These are phyloP conservation scores for Caradrina kadenii DNA, from an alignment of 2,888 invertebrate species.

Conservation along the genomic window DNA sequence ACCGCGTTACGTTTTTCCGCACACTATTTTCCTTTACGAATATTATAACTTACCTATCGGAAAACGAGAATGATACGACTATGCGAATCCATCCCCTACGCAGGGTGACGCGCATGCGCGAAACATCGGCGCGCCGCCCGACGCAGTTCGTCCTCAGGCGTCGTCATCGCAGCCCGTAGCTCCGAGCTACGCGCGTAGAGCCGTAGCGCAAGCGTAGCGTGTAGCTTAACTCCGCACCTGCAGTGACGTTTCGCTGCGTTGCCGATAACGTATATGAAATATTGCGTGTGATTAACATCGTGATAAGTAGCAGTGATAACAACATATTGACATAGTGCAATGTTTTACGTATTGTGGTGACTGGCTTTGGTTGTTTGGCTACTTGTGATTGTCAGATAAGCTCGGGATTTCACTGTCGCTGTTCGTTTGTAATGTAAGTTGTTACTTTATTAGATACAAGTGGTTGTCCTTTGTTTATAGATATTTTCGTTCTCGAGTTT, in stretches of 20 bases:
- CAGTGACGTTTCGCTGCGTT: conserved; percentile 77
- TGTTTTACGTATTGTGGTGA: conserved; percentile 61
- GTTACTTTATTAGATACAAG: conserved; percentile 64
- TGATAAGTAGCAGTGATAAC: conserved; percentile 58
- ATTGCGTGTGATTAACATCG: conserved; percentile 53
- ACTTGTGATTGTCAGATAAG: conserved; percentile 66
- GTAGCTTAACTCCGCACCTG: conserved; percentile 73
- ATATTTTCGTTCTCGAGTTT: conserved; percentile 24
- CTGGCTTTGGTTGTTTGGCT: conserved; percentile 63
- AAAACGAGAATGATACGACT: conserved; percentile 69
- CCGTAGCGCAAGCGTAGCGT: conserved; percentile 69
- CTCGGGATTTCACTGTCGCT: conserved; percentile 56
- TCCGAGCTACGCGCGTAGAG: conserved; percentile 70
- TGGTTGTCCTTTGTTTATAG: conserved; percentile 60
- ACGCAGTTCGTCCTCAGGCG: conserved; percentile 80
- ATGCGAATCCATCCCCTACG: conserved; percentile 69
- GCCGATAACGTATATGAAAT: conserved; percentile 52
- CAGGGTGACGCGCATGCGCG: conserved; percentile 80
- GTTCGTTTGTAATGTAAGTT: conserved; percentile 73
- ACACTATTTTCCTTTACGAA: conserved; percentile 64
- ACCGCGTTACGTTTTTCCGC: conserved; percentile 32
- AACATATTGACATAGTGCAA: conserved; percentile 60
- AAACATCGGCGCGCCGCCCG: conserved; percentile 72
- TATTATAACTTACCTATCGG: conserved; percentile 80
- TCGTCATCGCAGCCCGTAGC: conserved; percentile 72